phyloP scores from a whole-genome alignment of 2,888 invertebrate genomes.

The Synergus laeviventris region DNA sequence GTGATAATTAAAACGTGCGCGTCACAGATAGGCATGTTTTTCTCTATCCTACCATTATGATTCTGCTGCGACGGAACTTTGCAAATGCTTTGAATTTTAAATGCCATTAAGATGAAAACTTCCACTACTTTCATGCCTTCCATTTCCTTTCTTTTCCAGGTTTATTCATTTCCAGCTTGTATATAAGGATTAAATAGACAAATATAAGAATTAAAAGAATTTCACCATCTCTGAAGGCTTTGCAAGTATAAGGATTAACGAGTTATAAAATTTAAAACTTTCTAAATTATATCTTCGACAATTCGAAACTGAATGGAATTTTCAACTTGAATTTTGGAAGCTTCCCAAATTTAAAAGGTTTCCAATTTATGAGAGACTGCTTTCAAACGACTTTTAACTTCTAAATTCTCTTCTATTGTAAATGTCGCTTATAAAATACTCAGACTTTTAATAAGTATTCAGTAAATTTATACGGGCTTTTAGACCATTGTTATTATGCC shows the following conservation, averaged over 20 bases:
- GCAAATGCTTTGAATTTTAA: conserved; percentile 22
- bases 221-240: too few species aligned
- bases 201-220: too few species aligned
- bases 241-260: too few species aligned
- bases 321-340: too few species aligned
- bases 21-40: background rate
- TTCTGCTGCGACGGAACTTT: background rate
- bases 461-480: background rate
- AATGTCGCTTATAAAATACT: background rate
- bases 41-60: conserved; percentile 3
- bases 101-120: conserved; percentile 25
- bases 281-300: too few species aligned
- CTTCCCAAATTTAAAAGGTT: too few species aligned
- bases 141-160: background rate
- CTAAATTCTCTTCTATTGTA: background rate
- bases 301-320: too few species aligned
- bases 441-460: background rate
- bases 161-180: background rate
- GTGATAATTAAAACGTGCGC: conserved; percentile 8
- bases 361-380: too few species aligned
- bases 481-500: background rate
- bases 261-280: too few species aligned
- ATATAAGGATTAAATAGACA: too few species aligned
- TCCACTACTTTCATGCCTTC: background rate
- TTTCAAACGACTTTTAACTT: too few species aligned